These are phyloP conservation scores for Melipona bicolor DNA, from an alignment of 2,888 invertebrate species.

Conservation along the genomic window DNA sequence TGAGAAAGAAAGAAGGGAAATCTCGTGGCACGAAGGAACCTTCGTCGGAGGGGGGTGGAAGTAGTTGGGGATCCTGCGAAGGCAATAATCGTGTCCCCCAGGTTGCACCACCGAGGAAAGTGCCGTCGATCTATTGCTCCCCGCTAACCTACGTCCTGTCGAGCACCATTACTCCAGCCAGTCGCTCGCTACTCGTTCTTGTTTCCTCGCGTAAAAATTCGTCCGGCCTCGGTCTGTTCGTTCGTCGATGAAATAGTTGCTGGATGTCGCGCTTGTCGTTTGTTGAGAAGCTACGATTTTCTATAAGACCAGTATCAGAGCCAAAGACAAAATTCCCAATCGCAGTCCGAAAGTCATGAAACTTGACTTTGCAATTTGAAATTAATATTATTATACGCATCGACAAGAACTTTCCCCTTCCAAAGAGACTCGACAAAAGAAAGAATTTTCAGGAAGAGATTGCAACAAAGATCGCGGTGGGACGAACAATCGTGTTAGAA, in stretches of 20 bases:
- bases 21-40: constrained; percentile 58
- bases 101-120: constrained; percentile 57
- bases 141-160: constrained; percentile 43
- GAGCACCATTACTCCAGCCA: constrained; percentile 42
- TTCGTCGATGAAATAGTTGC: neutral
- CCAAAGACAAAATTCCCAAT: neutral
- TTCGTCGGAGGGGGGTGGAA: constrained; percentile 43
- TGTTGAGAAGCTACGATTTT: neutral
- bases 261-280: neutral
- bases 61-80: constrained; percentile 55
- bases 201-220: constrained; percentile 22
- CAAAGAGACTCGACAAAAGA: too few relatives aligned
- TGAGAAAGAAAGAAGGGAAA: constrained; percentile 58
- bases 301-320: neutral
- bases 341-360: neutral
- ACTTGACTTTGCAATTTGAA: neutral
- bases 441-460: neutral
- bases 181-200: constrained; percentile 23
- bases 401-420: too few relatives aligned
- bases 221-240: neutral
- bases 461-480: too few relatives aligned
- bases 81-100: constrained; percentile 63
- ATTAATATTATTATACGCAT: neutral
- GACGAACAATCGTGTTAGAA: neutral
- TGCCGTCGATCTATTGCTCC: constrained; percentile 61